phyloP scores from a whole-genome alignment of 2,888 invertebrate genomes.

The Choristoneura rosaceana region DNA sequence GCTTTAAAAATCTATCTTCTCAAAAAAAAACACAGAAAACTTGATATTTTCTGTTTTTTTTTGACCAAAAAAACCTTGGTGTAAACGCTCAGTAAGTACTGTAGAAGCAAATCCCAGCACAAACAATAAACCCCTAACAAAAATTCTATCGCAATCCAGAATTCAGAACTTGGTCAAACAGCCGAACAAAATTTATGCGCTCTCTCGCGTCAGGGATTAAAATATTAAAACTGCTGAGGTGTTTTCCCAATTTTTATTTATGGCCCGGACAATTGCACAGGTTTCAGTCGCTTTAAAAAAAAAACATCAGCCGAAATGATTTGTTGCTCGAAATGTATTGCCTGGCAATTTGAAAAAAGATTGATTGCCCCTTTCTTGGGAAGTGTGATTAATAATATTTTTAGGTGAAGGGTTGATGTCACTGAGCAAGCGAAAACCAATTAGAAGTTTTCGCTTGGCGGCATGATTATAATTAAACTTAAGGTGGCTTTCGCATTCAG shows the following conservation, averaged over 20 bases:
- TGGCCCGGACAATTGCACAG: conserved; percentile 67
- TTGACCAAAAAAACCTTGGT: neutral
- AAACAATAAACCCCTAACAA: conserved; percentile 34
- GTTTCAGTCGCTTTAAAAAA: conserved; percentile 61
- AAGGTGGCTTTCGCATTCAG: conserved; percentile 31
- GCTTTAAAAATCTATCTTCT: too few relatives aligned
- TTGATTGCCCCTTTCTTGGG: conserved; percentile 22
- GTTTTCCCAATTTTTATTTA: conserved; percentile 77
- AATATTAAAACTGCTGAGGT: conserved; percentile 81
- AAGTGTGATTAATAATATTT: conserved; percentile 38
- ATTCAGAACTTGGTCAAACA: conserved; percentile 61
- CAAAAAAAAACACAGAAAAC: too few relatives aligned
- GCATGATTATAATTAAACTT: conserved; percentile 40
- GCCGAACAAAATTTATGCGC: conserved; percentile 73
- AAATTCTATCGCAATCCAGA: conserved; percentile 49
- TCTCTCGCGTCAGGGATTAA: conserved; percentile 67
- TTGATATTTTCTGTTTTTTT: too few relatives aligned
- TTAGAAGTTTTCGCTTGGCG: conserved; percentile 39
- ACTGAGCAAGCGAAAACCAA: conserved; percentile 38
- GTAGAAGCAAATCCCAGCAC: conserved; percentile 22
- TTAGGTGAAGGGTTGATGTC: conserved; percentile 36
- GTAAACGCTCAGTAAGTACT: conserved; percentile 20
- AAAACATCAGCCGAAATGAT: conserved; percentile 59
- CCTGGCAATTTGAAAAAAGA: conserved; percentile 50
- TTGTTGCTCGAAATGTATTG: conserved; percentile 67